These are phyloP conservation scores for Pogonus chalceus DNA, from an alignment of 1,140 invertebrate genomes.

Conservation along the genomic window DNA sequence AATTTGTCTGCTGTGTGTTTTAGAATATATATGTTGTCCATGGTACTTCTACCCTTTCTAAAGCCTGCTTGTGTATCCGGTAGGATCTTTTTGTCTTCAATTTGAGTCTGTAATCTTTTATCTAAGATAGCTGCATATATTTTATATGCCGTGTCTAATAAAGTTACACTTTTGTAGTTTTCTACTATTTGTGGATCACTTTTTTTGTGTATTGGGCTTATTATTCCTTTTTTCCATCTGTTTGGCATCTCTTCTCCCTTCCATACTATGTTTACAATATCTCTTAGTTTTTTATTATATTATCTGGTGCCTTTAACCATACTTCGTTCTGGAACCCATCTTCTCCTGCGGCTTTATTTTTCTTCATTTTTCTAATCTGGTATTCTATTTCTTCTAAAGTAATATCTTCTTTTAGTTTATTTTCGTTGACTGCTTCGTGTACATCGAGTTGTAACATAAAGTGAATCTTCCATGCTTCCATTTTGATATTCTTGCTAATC, in stretches of 20 bases:
- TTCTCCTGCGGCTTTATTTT: background rate
- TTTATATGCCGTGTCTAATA: background rate
- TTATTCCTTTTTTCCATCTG: background rate
- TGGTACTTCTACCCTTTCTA: constrained; percentile 14
- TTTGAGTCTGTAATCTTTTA: background rate
- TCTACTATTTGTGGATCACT: background rate
- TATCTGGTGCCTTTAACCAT: background rate
- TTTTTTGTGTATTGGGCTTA: background rate
- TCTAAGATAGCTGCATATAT: background rate
- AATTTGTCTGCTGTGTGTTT: constrained; percentile 18
- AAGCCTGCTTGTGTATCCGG: constrained; percentile 14
- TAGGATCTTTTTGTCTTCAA: background rate
- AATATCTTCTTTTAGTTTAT: no score
- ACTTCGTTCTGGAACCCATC: background rate
- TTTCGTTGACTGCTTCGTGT: no score
- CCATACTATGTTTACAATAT: background rate
- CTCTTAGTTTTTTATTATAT: background rate
- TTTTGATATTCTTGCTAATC: no score
- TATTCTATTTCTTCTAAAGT: no score
- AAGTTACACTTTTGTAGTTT: background rate
- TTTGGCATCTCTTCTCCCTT: background rate
- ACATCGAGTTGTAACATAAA: no score
- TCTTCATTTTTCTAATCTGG: background rate
- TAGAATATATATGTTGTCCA: constrained; percentile 17
- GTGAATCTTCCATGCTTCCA: no score